These are phyloP conservation scores for Orchesella cincta DNA, from an alignment of 1,140 invertebrate genomes.

Conservation along the genomic window DNA sequence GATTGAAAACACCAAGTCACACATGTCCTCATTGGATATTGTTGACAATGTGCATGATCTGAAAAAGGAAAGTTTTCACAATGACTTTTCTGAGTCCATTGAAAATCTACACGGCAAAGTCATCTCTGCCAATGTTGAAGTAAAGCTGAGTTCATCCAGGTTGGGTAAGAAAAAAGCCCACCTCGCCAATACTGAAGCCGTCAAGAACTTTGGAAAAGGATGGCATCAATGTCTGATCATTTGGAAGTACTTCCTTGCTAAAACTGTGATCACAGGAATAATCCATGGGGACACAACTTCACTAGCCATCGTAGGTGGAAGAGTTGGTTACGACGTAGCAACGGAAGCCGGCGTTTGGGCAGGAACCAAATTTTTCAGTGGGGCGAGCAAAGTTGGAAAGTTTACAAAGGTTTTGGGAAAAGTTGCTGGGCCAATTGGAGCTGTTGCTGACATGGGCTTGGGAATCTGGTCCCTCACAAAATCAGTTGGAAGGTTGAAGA, in stretches of 20 bases:
- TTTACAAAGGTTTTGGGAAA: not conserved
- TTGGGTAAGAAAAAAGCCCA: not conserved
- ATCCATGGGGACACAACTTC: not conserved
- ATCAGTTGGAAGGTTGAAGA: not conserved
- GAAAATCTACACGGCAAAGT: not conserved
- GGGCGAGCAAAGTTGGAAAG: not conserved
- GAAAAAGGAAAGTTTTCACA: not conserved
- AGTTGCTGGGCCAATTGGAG: constrained; percentile 34
- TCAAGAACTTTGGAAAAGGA: not conserved
- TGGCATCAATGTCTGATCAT: not conserved
- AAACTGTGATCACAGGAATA: not conserved
- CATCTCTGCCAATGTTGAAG: not conserved
- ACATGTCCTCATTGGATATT: not conserved
- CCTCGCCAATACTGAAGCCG: not conserved
- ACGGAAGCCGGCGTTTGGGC: not conserved
- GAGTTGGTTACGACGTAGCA: not conserved
- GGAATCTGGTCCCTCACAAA: not conserved
- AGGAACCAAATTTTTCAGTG: not conserved
- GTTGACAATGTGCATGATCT: not conserved
- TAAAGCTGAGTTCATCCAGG: not conserved
- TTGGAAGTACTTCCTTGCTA: not conserved
- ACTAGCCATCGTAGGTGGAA: not conserved
- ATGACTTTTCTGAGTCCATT: not conserved
- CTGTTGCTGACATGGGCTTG: constrained; percentile 25
- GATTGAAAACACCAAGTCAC: not conserved